Evolutionary conservation across 2,888 invertebrate genomes (phyloP), one percentile per base, ranked within the genome.

Genomic region (Parelbella ahira): DNA sequence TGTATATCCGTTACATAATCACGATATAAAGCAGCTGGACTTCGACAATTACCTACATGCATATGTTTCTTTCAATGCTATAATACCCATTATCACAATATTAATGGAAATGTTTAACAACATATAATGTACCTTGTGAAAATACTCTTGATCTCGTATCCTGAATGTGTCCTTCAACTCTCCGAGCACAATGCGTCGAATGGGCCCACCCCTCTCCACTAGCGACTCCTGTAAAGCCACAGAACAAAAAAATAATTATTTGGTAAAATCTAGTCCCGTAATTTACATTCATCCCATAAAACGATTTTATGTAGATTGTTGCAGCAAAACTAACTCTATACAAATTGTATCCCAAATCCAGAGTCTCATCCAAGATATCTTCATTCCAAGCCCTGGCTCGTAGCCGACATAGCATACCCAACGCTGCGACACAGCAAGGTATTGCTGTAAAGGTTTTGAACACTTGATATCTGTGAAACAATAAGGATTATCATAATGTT

Each of bases 151-250:
- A 30, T 84, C 81, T 0, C 83, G 56, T 13, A 86, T 75, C 32
- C 51, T 62, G 45, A 86, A 76, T 0, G 55, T 65, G 0, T 84
- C 78, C 45, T 82, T 84, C 25, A 84, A 39, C 38, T 87, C 86
- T 0, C 84, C 86, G 1, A 86, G 66, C 0, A 83, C 82, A 7
- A 87, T 50, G 0, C 75, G 59, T 1, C 86, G 59, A 24, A 86
- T 76, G 0, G 84, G 84, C 0, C 86, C 86, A 0, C 72, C 68
- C 2, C 81, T 62, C 4, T 76, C 81, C 9, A 68, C 29, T 2
- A 87, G 38, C 0, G 86, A 84, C 32, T 87, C 86, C 86, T 86
- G 56, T 1, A n/a, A n/a, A n/a, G n/a, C n/a, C n/a, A n/a, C n/a
- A n/a, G n/a, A n/a, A 15, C 4, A 15, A 15, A 15, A 15, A 15